Conservation (phyloP, 2,888 invertebrate species). For the Callyntrura sp. region DNA sequence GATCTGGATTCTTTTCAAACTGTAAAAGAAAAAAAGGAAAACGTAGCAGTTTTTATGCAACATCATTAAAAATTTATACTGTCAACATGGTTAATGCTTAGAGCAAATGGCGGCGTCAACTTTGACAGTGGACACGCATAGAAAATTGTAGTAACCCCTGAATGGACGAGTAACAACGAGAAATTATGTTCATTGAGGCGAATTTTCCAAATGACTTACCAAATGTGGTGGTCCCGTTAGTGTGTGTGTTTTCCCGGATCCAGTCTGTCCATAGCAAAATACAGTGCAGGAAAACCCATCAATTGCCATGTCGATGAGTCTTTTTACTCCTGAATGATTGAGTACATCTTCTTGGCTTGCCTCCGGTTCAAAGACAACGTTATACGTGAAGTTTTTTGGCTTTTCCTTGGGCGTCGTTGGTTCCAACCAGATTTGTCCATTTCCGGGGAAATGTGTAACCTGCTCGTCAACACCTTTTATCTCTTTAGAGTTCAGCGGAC, state of each 20-base stretch:
- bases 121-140: too few species aligned
- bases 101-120: too few species aligned
- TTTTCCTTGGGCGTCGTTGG: constrained; percentile 87
- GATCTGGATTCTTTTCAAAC: constrained; percentile 89
- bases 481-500: constrained; percentile 93
- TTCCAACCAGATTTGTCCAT: constrained; percentile 91
- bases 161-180: too few species aligned
- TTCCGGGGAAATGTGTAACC: constrained; percentile 94
- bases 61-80: too few species aligned
- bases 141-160: too few species aligned
- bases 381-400: constrained; percentile 96
- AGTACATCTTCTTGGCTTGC: constrained; percentile 94
- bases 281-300: constrained; percentile 97
- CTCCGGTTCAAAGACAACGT: constrained; percentile 97
- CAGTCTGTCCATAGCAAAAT: constrained; percentile 98
- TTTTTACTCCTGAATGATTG: constrained; percentile 95
- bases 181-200: too few species aligned
- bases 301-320: constrained; percentile 96
- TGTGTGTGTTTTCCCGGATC: constrained; percentile 98
- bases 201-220: too few species aligned
- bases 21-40: constrained; percentile 85
- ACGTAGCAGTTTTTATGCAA: too few species aligned
- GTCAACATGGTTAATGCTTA: too few species aligned
- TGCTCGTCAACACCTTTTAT: constrained; percentile 89
- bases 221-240: constrained; percentile 96